A percentile compares a stretch with the other conserved stretches of the same genome.
These are phyloP conservation scores for Chiloscyllium punctatum DNA, from an alignment of 2,797 vertebrate genomes.

Conservation along the genomic window DNA sequence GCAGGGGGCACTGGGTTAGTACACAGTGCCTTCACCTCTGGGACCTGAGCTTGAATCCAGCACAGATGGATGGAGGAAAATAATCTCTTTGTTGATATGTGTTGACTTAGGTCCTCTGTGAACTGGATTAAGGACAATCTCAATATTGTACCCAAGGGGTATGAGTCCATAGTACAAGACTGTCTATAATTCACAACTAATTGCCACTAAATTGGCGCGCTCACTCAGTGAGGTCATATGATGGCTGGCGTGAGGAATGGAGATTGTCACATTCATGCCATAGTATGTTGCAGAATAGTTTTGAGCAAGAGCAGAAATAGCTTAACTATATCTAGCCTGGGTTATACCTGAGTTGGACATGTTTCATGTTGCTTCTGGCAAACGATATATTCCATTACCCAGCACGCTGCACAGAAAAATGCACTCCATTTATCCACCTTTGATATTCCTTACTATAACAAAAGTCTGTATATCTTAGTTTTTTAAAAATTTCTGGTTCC, in stretches of 20 bases:
- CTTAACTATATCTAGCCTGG: background rate
- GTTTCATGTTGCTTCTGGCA: background rate
- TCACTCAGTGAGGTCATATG: slow-evolving; percentile 21
- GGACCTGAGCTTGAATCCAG: background rate
- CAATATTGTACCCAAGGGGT: slow-evolving; percentile 23
- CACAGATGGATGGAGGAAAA: slow-evolving; percentile 32
- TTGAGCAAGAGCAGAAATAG: background rate
- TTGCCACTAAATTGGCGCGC: slow-evolving; percentile 32
- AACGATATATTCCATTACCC: background rate
- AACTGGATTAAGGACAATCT: slow-evolving; percentile 30
- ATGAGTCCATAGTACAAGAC: slow-evolving; percentile 13
- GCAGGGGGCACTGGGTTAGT: background rate
- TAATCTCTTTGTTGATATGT: slow-evolving; percentile 4
- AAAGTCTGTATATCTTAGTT: background rate
- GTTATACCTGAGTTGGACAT: background rate
- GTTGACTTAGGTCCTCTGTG: slow-evolving; percentile 18
- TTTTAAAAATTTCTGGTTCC: background rate
- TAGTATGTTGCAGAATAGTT: background rate
- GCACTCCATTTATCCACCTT: background rate
- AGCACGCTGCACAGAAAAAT: background rate
- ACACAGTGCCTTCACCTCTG: background rate
- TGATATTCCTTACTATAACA: background rate
- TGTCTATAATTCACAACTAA: slow-evolving; percentile 34
- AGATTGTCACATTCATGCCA: slow-evolving; percentile 6
- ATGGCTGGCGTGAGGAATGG: slow-evolving; percentile 27